Conservation (phyloP, 2,113 vertebrate species). For the Chloroceryle aenea region DNA sequence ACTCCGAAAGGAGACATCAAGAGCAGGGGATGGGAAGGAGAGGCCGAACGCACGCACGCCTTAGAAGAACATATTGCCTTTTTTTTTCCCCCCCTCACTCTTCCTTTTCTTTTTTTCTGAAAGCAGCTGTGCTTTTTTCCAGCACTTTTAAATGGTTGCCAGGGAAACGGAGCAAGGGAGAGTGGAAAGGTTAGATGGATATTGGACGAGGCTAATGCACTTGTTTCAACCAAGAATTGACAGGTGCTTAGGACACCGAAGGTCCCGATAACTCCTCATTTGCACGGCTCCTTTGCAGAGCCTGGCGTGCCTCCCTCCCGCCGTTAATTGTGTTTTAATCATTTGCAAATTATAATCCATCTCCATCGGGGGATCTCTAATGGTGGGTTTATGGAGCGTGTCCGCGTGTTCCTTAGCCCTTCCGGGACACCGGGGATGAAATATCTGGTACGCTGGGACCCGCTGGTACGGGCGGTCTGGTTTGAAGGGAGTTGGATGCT, state of each 20-base stretch:
- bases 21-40: neutral
- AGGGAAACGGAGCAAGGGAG: conserved; percentile 79
- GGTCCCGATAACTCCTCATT: conserved; percentile 65
- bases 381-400: conserved; percentile 59
- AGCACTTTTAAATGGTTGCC: conserved; percentile 81
- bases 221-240: conserved; percentile 77
- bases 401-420: neutral
- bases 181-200: conserved; percentile 80
- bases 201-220: conserved; percentile 76
- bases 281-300: conserved; percentile 41
- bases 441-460: neutral
- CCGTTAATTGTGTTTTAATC: conserved; percentile 74
- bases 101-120: conserved; percentile 30
- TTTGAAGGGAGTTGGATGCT: neutral
- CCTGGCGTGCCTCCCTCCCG: conserved; percentile 40
- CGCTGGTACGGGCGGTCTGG: neutral
- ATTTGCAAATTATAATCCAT: conserved; percentile 67
- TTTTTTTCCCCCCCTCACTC: neutral
- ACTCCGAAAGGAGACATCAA: neutral
- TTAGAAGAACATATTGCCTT: conserved; percentile 58
- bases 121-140: conserved; percentile 76
- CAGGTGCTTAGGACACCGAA: conserved; percentile 68
- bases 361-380: conserved; percentile 55
- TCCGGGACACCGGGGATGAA: conserved; percentile 2
- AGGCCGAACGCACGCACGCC: neutral